Conservation (phyloP, 2,888 invertebrate species). For the Caenorhabditis doughertyi region DNA sequence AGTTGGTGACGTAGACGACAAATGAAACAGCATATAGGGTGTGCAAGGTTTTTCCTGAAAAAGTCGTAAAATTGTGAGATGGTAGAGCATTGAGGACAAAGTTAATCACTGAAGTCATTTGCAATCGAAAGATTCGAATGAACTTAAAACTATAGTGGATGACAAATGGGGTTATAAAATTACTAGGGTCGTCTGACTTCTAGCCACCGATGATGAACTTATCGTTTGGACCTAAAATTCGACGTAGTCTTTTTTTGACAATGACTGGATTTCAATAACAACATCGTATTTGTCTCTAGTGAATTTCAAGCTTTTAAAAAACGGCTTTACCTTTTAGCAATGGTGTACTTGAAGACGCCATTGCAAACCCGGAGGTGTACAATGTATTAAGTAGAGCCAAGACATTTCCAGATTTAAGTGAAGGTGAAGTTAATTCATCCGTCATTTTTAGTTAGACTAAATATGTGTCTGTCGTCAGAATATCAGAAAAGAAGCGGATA, state of each 20-base stretch:
- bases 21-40: slow-evolving; percentile 82
- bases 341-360: slow-evolving; percentile 77
- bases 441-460: slow-evolving; percentile 39
- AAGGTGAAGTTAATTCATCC: slow-evolving; percentile 62
- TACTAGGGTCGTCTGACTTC: too few species aligned
- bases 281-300: too few species aligned
- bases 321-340: slow-evolving; percentile 72
- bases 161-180: too few species aligned
- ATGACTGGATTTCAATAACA: too few species aligned
- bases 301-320: not conserved
- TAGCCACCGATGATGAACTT: too few species aligned
- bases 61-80: not conserved
- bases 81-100: slow-evolving; percentile 11
- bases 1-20: slow-evolving; percentile 79
- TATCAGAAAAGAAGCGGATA: slow-evolving; percentile 48
- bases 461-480: slow-evolving; percentile 37
- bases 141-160: too few species aligned
- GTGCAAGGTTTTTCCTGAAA: slow-evolving; percentile 79
- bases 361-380: slow-evolving; percentile 81
- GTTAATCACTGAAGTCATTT: slow-evolving; percentile 1
- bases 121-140: too few species aligned
- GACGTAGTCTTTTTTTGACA: too few species aligned
- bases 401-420: slow-evolving; percentile 72
- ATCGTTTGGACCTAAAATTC: too few species aligned
- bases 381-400: slow-evolving; percentile 80